Evolutionary conservation across 2,888 invertebrate genomes (phyloP), one percentile per base, ranked within the genome.

Genomic region (Idaea biselata): DNA sequence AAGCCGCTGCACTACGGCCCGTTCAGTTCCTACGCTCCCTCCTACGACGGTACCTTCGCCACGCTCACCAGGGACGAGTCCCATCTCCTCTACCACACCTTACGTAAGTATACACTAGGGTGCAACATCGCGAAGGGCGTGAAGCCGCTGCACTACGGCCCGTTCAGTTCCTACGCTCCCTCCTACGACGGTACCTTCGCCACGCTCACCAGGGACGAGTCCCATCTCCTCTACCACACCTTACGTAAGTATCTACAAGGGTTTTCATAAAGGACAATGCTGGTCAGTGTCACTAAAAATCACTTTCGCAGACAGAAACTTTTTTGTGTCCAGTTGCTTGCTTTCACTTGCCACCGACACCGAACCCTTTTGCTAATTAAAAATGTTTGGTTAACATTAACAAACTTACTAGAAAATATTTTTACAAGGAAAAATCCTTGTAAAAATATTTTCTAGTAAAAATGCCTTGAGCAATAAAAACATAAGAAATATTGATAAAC

Each of bases 101-200:
- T 99, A 80, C 99, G 97, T 83, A 25, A 84, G 89, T 68, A 57
- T 17, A 25, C 1, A 25, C 5, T n/a, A n/a, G n/a, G n/a, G 25
- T 94, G 98, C 61, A 99, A 99, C 87, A 91, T 95, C 63, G 96
- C 97, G 0, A 97, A 97, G 81, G 95, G 97, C 69, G 97, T 98
- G 16, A 97, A 97, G 79, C 97, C 98, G 0, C 90, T 99, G 7
- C 96, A 97, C 87, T 99, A 99, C 87, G 99, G 99, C 0, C 97
- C 99, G 0, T 99, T 98, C 93, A 96, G 97, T n/a, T 98, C 99
- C 0, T 99, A 99, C 90, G 99, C 99, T 4, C 99, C 99, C 0
- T 95, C 96, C 54, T 98, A 97, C 87, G 99, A 99, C 88, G 98
- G 99, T 0, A 98, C 99, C 6, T 99, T 99, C 93, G 96, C 99